Evolutionary conservation across 2,888 invertebrate genomes (phyloP), one percentile per base, ranked within the genome.

Genomic region (Ormyrus pomaceus): DNA sequence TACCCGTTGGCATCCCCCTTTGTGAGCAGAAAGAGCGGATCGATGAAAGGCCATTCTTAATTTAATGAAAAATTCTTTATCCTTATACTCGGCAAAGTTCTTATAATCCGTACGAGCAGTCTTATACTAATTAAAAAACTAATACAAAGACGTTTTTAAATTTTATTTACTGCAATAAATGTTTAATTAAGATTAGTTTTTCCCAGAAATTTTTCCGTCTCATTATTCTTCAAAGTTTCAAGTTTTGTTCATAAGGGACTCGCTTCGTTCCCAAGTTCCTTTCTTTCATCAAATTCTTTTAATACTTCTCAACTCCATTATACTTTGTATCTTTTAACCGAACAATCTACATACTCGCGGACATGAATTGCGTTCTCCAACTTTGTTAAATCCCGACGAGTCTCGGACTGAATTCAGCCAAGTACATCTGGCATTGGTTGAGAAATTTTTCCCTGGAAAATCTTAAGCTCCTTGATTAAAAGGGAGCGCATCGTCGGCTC

Each of bases 51-150:
- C 64, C 50, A 45, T 70, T 77, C 53, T 70, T 56, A 70, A 77
- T 70, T 71, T 71, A 70, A 77, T 71, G 56, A 77, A 77, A 65
- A 65, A 71, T 77, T 64, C 70, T 65, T 77, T 65, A 77, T 70
- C 50, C 7, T 48, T 13, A 51, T 56, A 64, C n/a, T 50, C 50
- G 48, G 70, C 48, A 59, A 65, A 56, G 56, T 58, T 34, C 13
- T 65, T 50, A 55, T 55, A 65, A 61, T 73, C 64, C 46, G 46
- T 55, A 34, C 46, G 8, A 62, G 46, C 64, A 19, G 48, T 19
- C 53, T 53, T 53, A 53, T 53, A 8, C 9, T 53, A 10, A 34
- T 34, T 34, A 34, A 34, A 34, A 34, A 34, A 34, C 34, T 34
- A 34, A 4, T 34, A 34, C 34, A 34, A 34, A 34, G 34, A 34